Conservation (phyloP, 2,888 invertebrate species). For the Hirtodrosophila duncani region DNA sequence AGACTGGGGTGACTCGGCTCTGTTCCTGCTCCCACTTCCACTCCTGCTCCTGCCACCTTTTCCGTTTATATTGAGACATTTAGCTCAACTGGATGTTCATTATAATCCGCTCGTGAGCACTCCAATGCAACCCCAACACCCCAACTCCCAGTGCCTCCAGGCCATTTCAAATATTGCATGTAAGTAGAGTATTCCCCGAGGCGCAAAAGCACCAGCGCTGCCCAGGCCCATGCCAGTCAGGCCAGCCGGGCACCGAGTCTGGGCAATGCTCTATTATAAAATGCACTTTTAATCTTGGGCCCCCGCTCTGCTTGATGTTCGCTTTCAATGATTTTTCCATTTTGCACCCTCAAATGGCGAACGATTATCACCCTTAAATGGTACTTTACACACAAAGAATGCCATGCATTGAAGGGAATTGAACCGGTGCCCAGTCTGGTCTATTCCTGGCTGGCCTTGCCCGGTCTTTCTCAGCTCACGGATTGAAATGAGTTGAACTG, state of each 20-base stretch:
- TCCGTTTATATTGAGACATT: conserved; percentile 64
- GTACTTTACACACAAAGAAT: conserved; percentile 75
- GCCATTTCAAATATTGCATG: conserved; percentile 40
- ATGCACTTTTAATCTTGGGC: conserved; percentile 77
- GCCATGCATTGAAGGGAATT: conserved; percentile 67
- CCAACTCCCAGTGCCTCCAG: conserved; percentile 7
- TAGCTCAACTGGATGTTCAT: conserved; percentile 71
- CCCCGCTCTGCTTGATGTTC: conserved; percentile 23
- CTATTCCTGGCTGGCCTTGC: conserved; percentile 1
- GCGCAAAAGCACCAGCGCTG: conserved; percentile 28
- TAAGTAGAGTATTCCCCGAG: conserved; percentile 60
- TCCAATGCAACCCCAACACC: conserved; percentile 17
- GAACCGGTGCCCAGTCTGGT: conserved; percentile 48
- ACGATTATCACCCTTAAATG: conserved; percentile 79
- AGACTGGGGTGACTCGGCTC: conserved; percentile 28
- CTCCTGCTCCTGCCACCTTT: conserved; percentile 5
- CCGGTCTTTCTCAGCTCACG: not conserved
- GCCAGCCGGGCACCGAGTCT: too few species aligned
- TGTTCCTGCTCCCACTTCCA: conserved; percentile 18
- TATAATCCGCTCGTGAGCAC: conserved; percentile 65
- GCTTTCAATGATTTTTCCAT: conserved; percentile 74
- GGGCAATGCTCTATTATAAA: conserved; percentile 67
- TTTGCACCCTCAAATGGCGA: conserved; percentile 77
- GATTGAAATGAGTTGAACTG: conserved; percentile 33
- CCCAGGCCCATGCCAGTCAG: conserved; percentile 5